phyloP scores from a whole-genome alignment of 2,113 vertebrate genomes.

The Heterocephalus glaber region DNA sequence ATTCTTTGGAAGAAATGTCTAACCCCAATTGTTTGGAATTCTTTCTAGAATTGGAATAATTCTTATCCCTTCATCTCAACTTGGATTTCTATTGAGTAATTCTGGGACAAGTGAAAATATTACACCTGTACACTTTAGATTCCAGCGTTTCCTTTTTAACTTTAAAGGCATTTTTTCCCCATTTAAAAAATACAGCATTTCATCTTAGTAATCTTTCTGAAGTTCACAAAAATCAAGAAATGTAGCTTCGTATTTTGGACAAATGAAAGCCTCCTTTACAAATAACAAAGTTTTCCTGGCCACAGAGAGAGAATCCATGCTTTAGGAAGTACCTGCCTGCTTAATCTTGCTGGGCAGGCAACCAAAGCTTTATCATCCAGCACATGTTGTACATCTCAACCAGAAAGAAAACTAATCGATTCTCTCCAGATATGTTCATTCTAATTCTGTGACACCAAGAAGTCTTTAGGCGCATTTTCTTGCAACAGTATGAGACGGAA shows the following conservation, averaged over 20 bases:
- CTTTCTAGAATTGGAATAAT: not conserved
- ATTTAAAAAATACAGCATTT: not conserved
- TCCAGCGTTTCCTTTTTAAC: not conserved
- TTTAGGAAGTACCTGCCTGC: not conserved
- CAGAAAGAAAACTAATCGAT: constrained; percentile 60
- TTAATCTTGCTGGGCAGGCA: not conserved
- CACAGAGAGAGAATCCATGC: not conserved
- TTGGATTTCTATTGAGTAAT: not conserved
- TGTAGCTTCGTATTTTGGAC: not conserved
- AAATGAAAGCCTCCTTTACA: not conserved
- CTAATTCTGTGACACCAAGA: constrained; percentile 63
- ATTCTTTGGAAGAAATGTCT: not conserved
- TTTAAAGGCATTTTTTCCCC: not conserved
- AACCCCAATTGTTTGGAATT: not conserved
- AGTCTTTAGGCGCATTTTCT: constrained; percentile 64
- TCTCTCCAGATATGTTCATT: constrained; percentile 65
- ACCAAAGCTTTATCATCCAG: not conserved
- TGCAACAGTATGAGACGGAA: not conserved
- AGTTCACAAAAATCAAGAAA: constrained; percentile 4
- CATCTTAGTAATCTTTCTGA: constrained; percentile 9
- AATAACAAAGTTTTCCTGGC: not conserved
- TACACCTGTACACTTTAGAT: not conserved
- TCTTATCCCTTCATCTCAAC: not conserved
- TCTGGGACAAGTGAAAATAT: not conserved
- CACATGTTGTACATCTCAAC: constrained; percentile 40